Base-by-base conservation (phyloP, 2,797 vertebrate species). In the Chelonia mydas region DNA sequence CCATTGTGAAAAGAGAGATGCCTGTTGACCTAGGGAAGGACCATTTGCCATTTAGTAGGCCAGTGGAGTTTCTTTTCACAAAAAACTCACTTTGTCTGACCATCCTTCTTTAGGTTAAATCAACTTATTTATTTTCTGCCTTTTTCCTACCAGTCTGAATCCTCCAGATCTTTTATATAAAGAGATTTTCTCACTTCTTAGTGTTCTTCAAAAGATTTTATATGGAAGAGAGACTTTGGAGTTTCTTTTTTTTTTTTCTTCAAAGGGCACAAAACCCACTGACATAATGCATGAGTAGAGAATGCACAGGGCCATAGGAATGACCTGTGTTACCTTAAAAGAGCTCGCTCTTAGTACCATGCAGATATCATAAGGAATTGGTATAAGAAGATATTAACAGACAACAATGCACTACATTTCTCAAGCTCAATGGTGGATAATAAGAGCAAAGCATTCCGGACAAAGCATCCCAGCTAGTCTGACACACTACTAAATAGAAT, bases 1-100 rank as follows among this genome's bases (percentile, higher is more conserved):
- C 96, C 83, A 96, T 85, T 80, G 96, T 92, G 97, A 97, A 94
- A 92, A 97, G 91, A 97, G 91, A 96, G 92, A 94, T 94, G 83
- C 92, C 81, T 97, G 86, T 94, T 96, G 94, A 86, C 95, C 90
- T 95, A 11, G 0, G 90, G 90, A 97, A 96, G 85, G 96, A 88
- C 86, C 86, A 51, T 94, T 94, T 94, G 89, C 88, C 81, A 53
- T 96, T 95, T 94, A 93, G 90, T 90, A 91, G 94, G 89, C 89
- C 92, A 92, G 82, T 82, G 83, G 77, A 76, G 57, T 95, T 94
- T 88, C 82, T 93, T 92, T 92, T 95, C 80, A 86, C 83, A 97
- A 90, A 95, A 76, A 41, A 41, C 51, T 92, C 49, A 9, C 57
- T 96, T 96, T 95, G 77, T 90, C 89, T 96, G 94, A 84, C 95